Percentiles rank a stretch among this genome's conserved stretches.
Conservation (phyloP, 2,797 vertebrate genomes). For the Cossypha caffra region DNA sequence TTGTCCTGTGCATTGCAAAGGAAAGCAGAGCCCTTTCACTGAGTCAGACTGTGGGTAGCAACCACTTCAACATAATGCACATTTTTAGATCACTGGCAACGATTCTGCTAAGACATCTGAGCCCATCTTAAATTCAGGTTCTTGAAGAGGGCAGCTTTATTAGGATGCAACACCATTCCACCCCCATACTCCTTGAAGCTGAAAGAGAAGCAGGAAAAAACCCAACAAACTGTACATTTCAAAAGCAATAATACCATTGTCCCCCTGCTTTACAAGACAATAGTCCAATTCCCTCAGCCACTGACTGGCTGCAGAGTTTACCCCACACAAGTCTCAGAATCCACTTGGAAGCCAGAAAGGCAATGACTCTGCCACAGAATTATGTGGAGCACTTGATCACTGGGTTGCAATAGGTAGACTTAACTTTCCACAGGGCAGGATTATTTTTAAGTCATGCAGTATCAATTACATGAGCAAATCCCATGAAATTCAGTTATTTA, state of each 20-base stretch:
- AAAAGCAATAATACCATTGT: slow-evolving; percentile 48
- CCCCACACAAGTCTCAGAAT: neutral
- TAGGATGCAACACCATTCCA: neutral
- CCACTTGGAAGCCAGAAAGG: neutral
- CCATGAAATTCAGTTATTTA: neutral
- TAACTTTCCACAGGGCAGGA: neutral
- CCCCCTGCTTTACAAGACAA: slow-evolving; percentile 6
- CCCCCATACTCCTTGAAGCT: neutral
- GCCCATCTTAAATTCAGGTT: neutral
- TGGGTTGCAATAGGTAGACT: neutral
- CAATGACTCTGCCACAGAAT: neutral
- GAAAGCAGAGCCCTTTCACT: neutral
- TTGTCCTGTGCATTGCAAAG: neutral
- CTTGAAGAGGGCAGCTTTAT: neutral
- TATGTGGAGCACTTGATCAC: neutral
- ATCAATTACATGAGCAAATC: neutral
- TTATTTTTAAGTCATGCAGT: neutral
- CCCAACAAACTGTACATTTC: neutral
- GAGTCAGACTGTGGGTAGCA: neutral
- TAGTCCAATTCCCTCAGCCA: neutral
- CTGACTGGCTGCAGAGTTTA: neutral
- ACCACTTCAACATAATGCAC: neutral
- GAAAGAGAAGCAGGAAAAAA: neutral
- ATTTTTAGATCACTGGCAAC: neutral
- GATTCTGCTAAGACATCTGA: neutral